Base-by-base conservation (phyloP, 1,140 invertebrate genomes). In the Caenorhabditis inopinata region DNA sequence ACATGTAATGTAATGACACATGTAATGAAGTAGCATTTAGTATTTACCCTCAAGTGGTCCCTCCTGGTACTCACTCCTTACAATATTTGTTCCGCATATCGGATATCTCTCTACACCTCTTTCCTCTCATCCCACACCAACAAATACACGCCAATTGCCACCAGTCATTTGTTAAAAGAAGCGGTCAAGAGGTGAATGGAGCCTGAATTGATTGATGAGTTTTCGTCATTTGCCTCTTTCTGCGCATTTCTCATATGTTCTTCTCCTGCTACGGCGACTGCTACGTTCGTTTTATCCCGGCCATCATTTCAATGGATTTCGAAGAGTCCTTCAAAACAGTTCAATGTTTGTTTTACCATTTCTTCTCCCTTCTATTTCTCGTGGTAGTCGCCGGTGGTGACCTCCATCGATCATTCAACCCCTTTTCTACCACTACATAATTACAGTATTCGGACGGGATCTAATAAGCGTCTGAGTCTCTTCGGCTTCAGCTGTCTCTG, bases 161-260 rank as follows among this genome's bases (percentile, higher is more conserved):
- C 32, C 58, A 68, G 58, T 42, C 58, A 68, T 68, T 68, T 68
- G 58, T 68, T 68, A 68, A 32, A 68, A 68, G 58, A 68, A 32
- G 58, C 38, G 58, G 58, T 68, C 58, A 68, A 68, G 58, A 68
- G 58, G 58, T 38, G 27, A 18, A 23, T 9, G 32, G 58, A 68
- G 58, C 58, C 58, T 68, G 58, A 68, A 68, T 68, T 68, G 58
- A 68, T 68, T 68, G 58, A 68, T 68, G 58, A n/a, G 58, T 68
- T 68, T 68, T 29, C 21, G 29, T 7, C 14, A 68, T 68, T 18
- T 35, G 32, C 32, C 58, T 21, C 51, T 68, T 68, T 68, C 58
- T 68, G 58, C 58, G 58, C 58, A 68, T 68, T 68, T 68, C 32
- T 68, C 58, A n/a, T n/a, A n/a, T n/a, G n/a, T 68, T 38, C 29